Evolutionary conservation across 2,888 invertebrate species (phyloP), one percentile per base, ranked within the genome.

Genomic region (Metopia argyrocephala): DNA sequence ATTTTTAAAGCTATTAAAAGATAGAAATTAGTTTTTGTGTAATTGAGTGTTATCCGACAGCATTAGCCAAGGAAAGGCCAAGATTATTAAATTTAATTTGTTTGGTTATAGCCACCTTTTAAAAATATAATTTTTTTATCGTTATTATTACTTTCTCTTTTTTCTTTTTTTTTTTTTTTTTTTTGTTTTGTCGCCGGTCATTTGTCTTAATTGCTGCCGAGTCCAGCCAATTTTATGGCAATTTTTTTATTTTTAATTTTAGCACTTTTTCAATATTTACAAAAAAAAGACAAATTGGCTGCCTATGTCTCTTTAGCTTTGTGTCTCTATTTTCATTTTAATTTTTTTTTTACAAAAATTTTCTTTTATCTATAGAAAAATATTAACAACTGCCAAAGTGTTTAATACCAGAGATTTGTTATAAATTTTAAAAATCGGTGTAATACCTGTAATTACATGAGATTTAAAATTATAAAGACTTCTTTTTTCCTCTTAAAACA

Each of bases 71-170:
- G n/a, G n/a, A n/a, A n/a, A n/a, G n/a, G n/a, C n/a, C n/a, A n/a
- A n/a, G n/a, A n/a, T n/a, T n/a, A n/a, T n/a, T n/a, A n/a, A n/a
- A n/a, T n/a, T n/a, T n/a, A 73, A 78, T 78, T 73, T 78, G 71
- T 78, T 73, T 71, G 61, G 21, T 54, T 27, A 56, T 25, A 25
- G 76, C 46, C 76, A 78, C 70, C 69, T 78, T 61, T 15, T n/a
- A 18, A 38, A 70, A 57, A 25, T 31, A 20, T 38, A n/a, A 52
- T 61, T 66, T 57, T 50, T 20, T 62, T 18, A 28, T 38, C 12
- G 1, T 7, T 18, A n/a, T 48, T 18, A n/a, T 50, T 28, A 56
- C 5, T 25, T 56, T 9, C 15, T 38, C 45, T 48, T 27, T 54
- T 27, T 27, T 27, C 2, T 57, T 18, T 12, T 9, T 9, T n/a